Base-by-base conservation (phyloP, 2,113 vertebrate species). In the Toxostoma redivivum region DNA sequence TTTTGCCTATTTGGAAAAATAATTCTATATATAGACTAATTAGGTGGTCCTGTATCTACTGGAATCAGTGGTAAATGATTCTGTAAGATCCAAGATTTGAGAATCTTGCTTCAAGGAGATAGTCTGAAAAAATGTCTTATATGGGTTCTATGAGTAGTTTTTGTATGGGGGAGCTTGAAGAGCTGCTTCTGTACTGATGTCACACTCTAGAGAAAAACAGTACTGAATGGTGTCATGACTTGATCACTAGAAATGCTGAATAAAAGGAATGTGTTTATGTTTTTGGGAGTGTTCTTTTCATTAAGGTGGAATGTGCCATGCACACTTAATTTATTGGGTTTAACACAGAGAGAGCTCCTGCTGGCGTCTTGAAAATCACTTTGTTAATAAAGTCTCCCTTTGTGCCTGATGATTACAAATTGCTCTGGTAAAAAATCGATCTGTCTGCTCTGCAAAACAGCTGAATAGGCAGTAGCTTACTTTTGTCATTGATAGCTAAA, bases 231-330 rank as follows among this genome's bases (percentile, higher is more conserved):
- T 33, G 38, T 57, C 74, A 82, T 47, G 24, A 74, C 9, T 74
- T 74, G 48, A 61, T 35, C 35, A n/a, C 19, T 37, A 42, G 42
- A 88, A 96, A 76, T 86, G 78, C 66, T 77, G 71, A 89, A 42
- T 69, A 38, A 84, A 81, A 73, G 21, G 60, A 90, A 93, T 87
- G 44, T 48, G 20, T 48, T 86, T 92, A 47, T 65, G 61, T 76
- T 91, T 94, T 67, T 31, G 69, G 95, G 92, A 97, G 92, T 91
- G 74, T 50, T 57, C 21, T 64, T 92, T 80, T 89, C 62, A 90
- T 94, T 88, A 96, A 71, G 48, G 28, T 87, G 78, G 77, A 97
- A 96, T 94, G 88, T 91, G 80, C 71, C 60, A 35, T 0, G 0
- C 24, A 81, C 15, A 10, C 8, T 51, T 66, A 79, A 71, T 88